Percentiles rank a stretch among this genome's conserved stretches.
Evolutionary conservation across 1,140 invertebrate genomes (phyloP).

Genomic region (Macrobrachium rosenbergii): DNA sequence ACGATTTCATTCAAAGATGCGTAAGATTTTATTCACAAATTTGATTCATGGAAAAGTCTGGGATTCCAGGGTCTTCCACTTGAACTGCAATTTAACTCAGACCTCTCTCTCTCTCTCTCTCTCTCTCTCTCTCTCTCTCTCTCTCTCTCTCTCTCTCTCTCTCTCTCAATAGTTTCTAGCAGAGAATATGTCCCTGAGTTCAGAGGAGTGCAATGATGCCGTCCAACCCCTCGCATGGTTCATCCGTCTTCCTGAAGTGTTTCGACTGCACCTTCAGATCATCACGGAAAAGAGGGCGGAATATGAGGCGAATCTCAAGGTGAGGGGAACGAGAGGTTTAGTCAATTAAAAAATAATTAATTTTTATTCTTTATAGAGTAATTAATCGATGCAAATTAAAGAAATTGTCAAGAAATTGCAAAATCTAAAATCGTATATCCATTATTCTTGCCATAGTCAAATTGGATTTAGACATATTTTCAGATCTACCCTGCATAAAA

Average conservation of each 20-base stretch:
- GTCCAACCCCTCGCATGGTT: constrained; percentile 90
- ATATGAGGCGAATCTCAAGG: constrained; percentile 85
- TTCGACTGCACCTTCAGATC: constrained; percentile 85
- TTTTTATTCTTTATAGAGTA: background rate
- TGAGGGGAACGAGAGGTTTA: constrained; percentile 62
- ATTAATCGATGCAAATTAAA: background rate
- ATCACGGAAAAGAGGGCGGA: constrained; percentile 86
- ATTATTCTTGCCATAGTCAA: too few species aligned
- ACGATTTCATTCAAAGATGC: too few species aligned
- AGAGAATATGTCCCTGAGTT: constrained; percentile 83
- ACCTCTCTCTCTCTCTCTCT: background rate
- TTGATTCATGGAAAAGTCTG: too few species aligned
- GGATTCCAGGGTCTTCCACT: background rate
- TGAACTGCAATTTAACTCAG: background rate
- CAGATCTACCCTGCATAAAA: too few species aligned
- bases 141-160: background rate
- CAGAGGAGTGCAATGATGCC: constrained; percentile 88
- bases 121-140: background rate
- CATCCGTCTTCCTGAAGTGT: constrained; percentile 81
- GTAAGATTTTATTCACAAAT: too few species aligned
- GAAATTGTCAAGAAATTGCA: too few species aligned
- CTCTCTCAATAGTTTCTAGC: constrained; percentile 79
- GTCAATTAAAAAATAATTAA: too few species aligned
- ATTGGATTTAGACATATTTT: too few species aligned
- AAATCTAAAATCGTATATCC: too few species aligned